Evolutionary conservation across 2,888 invertebrate genomes (phyloP).

Genomic region (Brenthis hecate): DNA sequence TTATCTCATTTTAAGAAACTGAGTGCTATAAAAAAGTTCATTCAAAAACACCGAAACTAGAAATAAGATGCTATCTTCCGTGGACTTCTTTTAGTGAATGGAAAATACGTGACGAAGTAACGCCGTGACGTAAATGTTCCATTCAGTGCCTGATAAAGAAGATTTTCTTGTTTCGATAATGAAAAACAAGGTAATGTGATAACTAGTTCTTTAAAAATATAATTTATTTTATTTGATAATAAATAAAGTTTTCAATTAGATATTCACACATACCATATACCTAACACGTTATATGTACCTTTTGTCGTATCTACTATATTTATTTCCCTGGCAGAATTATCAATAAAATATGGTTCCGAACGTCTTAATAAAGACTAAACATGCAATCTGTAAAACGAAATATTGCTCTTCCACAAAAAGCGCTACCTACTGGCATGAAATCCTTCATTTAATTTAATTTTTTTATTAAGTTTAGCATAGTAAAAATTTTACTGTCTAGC

Average conservation of each 20-base stretch:
- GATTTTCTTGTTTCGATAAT: conserved; percentile 9
- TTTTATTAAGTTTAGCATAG: too few relatives aligned
- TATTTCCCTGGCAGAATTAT: too few relatives aligned
- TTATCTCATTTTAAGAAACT: not conserved
- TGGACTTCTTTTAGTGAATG: conserved; percentile 5
- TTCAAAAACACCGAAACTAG: conserved; percentile 17
- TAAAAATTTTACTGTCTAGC: too few relatives aligned
- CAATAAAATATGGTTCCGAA: too few relatives aligned
- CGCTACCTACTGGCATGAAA: too few relatives aligned
- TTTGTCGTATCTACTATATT: not conserved
- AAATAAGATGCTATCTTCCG: conserved; percentile 10
- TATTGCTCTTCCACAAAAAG: too few relatives aligned
- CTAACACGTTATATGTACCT: not conserved
- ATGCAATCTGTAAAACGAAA: too few relatives aligned
- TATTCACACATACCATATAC: too few relatives aligned
- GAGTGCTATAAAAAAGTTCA: conserved; percentile 1
- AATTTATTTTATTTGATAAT: not conserved
- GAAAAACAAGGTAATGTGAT: not conserved
- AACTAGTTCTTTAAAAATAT: not conserved
- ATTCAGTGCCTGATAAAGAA: conserved; percentile 5
- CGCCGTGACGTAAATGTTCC: not conserved
- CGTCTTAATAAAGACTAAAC: too few relatives aligned
- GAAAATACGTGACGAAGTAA: conserved; percentile 2
- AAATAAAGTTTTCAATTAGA: too few relatives aligned
- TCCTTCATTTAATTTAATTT: too few relatives aligned